Evolutionary conservation across 2,888 invertebrate species (phyloP).

Genomic region (Graphium colonna): DNA sequence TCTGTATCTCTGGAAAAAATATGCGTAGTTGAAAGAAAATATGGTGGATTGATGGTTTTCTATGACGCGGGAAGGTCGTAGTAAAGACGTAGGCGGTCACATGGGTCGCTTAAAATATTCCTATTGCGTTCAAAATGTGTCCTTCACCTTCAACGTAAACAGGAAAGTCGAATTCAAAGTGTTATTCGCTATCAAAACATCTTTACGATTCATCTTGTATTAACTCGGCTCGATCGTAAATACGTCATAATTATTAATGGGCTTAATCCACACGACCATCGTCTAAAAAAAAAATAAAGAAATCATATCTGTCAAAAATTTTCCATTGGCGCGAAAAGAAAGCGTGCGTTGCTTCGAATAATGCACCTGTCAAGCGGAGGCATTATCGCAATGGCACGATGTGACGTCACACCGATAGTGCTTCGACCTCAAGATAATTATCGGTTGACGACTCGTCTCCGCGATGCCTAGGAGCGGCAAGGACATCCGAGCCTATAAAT

Average conservation of each 20-base stretch:
- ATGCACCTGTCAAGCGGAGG: constrained; percentile 44
- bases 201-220: background rate
- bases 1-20: constrained; percentile 31
- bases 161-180: background rate
- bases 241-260: background rate
- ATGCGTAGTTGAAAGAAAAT: no score
- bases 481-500: constrained; percentile 47
- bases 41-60: constrained; percentile 33
- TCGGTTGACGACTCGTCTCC: constrained; percentile 73
- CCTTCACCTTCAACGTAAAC: background rate
- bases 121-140: background rate
- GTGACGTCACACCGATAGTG: constrained; percentile 66
- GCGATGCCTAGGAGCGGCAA: constrained; percentile 60
- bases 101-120: background rate
- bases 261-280: no score
- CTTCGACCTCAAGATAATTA: constrained; percentile 74
- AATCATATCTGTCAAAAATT: background rate
- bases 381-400: constrained; percentile 53
- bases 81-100: background rate
- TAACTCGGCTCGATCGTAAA: background rate
- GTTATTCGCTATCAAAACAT: background rate
- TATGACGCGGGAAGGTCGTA: background rate
- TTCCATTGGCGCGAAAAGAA: constrained; percentile 9
- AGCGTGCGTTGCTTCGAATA: constrained; percentile 1
- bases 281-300: no score